phyloP scores from a whole-genome alignment of 2,888 invertebrate genomes.

The Dynastes hyllus region DNA sequence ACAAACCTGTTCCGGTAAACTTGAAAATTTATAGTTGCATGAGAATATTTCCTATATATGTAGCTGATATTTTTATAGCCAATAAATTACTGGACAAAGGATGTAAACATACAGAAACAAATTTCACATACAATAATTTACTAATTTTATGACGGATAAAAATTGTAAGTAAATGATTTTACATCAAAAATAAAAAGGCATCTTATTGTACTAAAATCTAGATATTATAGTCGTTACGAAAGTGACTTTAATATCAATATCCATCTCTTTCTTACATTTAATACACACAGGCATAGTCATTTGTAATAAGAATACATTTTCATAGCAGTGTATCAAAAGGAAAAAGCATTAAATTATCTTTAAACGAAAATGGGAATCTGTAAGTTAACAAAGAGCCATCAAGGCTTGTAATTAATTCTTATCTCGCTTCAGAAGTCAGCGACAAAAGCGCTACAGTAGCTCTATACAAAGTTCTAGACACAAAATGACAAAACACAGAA shows the following conservation, averaged over 20 bases:
- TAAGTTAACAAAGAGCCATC: constrained; percentile 69
- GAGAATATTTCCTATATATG: too few species aligned
- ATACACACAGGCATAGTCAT: neutral
- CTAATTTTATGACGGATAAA: too few species aligned
- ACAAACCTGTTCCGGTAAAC: too few species aligned
- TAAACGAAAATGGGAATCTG: constrained; percentile 68
- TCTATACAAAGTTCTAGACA: constrained; percentile 70
- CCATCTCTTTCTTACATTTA: constrained; percentile 1
- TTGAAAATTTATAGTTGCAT: too few species aligned
- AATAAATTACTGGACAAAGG: too few species aligned
- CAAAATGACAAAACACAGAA: constrained; percentile 71
- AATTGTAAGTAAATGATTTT: too few species aligned
- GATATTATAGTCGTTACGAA: neutral
- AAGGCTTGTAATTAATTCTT: constrained; percentile 73
- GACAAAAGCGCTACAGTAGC: constrained; percentile 68
- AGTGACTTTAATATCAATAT: neutral
- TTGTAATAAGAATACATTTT: constrained; percentile 16
- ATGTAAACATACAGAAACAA: too few species aligned
- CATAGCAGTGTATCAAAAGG: constrained; percentile 40
- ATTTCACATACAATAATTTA: too few species aligned
- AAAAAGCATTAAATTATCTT: constrained; percentile 69
- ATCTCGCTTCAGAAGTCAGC: constrained; percentile 71
- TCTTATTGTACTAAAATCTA: neutral
- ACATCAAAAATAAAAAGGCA: too few species aligned
- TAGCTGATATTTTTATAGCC: too few species aligned